These are phyloP conservation scores for Dorcus hopei DNA, from an alignment of 2,888 invertebrate species.

Conservation along the genomic window DNA sequence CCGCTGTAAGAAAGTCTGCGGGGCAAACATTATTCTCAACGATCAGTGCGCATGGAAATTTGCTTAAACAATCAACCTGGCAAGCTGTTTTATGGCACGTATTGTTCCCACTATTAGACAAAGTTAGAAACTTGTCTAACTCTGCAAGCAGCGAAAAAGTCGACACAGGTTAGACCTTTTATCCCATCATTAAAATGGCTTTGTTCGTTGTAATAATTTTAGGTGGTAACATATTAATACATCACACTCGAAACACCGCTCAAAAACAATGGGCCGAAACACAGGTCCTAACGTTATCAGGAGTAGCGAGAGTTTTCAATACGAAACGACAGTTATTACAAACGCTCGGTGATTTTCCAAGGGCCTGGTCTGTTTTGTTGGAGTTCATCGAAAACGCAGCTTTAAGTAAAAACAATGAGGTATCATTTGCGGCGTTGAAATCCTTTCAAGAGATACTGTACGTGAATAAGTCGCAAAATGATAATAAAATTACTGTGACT, in stretches of 20 bases:
- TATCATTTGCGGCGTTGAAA: constrained; percentile 92
- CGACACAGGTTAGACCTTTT: constrained; percentile 59
- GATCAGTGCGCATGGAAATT: constrained; percentile 90
- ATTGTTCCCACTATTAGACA: constrained; percentile 89
- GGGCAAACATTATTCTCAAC: constrained; percentile 97
- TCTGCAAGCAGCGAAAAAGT: constrained; percentile 76
- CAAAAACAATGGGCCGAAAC: constrained; percentile 99
- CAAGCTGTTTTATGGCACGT: constrained; percentile 93
- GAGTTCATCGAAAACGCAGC: constrained; percentile 94
- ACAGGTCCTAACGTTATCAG: constrained; percentile 85
- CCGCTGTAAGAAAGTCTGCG: constrained; percentile 95
- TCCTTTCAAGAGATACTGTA: constrained; percentile 95
- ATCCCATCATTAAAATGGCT: no score
- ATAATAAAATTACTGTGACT: constrained; percentile 40
- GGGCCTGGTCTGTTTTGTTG: constrained; percentile 90
- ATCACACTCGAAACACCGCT: constrained; percentile 97
- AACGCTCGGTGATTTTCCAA: constrained; percentile 83
- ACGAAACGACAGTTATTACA: constrained; percentile 82
- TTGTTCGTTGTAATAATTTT: not conserved
- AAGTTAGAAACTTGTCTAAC: constrained; percentile 75
- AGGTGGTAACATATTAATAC: constrained; percentile 89
- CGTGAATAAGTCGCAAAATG: constrained; percentile 54
- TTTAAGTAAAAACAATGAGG: constrained; percentile 89
- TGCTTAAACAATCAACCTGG: constrained; percentile 88
- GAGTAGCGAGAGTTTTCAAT: constrained; percentile 90